Percentiles rank a stretch among this genome's conserved stretches.
Conservation (phyloP, 2,113 vertebrate species). For the Bos javanicus region DNA sequence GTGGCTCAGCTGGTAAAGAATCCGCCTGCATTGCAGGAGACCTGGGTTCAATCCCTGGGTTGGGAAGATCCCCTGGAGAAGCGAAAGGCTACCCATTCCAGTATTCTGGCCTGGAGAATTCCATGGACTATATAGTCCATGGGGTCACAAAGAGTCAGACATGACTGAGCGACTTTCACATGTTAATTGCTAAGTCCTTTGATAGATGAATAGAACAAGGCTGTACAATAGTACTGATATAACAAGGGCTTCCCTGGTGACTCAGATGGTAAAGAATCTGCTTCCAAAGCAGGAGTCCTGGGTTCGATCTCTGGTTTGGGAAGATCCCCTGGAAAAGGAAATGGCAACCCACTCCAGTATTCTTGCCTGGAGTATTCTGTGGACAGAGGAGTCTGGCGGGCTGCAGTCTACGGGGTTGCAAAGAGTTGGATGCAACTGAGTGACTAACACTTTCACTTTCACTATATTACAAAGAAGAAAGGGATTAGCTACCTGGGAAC, state of each 20-base stretch:
- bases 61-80: neutral
- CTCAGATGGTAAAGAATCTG: neutral
- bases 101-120: too few species aligned
- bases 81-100: neutral
- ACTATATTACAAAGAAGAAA: neutral
- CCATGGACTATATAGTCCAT: too few species aligned
- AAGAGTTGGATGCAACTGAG: neutral
- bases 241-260: neutral
- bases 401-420: neutral
- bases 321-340: neutral
- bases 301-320: neutral
- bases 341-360: neutral
- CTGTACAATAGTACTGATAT: neutral
- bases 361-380: neutral
- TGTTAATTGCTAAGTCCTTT: neutral
- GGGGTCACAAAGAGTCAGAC: neutral
- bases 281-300: neutral
- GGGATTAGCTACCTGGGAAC: neutral
- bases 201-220: neutral
- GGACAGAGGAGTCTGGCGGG: neutral
- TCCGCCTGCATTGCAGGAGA: rapidly evolving
- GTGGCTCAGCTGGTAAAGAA: neutral
- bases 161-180: neutral
- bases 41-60: neutral
- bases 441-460: neutral